Evolutionary conservation across 1,140 invertebrate genomes (phyloP).

Genomic region (Hyposmocoma kahamanoa): DNA sequence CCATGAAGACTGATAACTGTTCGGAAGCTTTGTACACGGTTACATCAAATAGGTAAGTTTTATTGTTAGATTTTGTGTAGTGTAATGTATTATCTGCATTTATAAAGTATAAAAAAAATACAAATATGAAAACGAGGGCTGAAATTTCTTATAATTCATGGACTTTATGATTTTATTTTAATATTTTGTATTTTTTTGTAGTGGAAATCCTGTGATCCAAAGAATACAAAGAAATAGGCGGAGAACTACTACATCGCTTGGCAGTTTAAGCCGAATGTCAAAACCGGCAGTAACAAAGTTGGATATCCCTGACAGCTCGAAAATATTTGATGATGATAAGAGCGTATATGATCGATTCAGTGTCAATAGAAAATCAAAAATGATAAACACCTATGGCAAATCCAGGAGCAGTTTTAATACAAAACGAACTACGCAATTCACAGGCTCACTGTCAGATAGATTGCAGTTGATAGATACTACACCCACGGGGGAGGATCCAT

Average conservation of each 20-base stretch:
- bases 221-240: conserved; percentile 46
- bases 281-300: conserved; percentile 28
- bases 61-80: conserved; percentile 2
- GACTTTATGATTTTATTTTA: neutral
- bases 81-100: no score
- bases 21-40: conserved; percentile 44
- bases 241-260: conserved; percentile 32
- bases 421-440: conserved; percentile 35
- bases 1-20: conserved; percentile 34
- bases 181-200: conserved; percentile 7
- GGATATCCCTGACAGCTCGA: conserved; percentile 28
- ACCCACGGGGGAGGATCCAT: conserved; percentile 59
- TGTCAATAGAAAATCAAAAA: conserved; percentile 58
- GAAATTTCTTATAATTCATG: no score
- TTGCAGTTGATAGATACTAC: conserved; percentile 56
- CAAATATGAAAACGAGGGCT: no score
- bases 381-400: conserved; percentile 52
- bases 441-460: conserved; percentile 49
- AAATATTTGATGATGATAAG: conserved; percentile 26
- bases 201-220: conserved; percentile 49
- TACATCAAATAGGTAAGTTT: conserved; percentile 43
- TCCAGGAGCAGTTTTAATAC: conserved; percentile 23
- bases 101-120: no score
- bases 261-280: conserved; percentile 40
- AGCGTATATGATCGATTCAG: conserved; percentile 23